Base-by-base conservation (phyloP, 2,888 invertebrate genomes). In the Celastrina argiolus region DNA sequence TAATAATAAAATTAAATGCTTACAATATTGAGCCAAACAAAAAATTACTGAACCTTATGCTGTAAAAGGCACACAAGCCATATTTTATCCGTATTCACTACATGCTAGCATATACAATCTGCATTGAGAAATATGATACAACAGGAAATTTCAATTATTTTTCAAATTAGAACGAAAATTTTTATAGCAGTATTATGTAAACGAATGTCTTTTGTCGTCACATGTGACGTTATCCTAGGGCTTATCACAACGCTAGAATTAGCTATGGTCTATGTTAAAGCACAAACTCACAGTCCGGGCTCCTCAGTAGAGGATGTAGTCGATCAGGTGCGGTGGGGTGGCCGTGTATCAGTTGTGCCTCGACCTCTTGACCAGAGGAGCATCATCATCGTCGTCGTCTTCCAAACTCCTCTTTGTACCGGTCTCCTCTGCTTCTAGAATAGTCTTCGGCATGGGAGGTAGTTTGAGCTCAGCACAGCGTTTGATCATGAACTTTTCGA, bases 401-500 rank as follows among this genome's bases (percentile, higher is more conserved):
- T 76, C 70, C 8, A 75, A 67, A 31, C 68, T 58, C 4, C 77
- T 70, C 73, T 80, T 77, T 67, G 14, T 67, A 16, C 63, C 63
- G 22, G 69, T 68, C 28, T 69, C 70, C 26, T 69, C 73, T 7
- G 68, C 72, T 69, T 59, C 70, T 5, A 82, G 77, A 34, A 85
- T 79, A 63, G 89, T 85, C 67, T 88, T 88, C 0, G 90, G 88
- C 1, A 92, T 84, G 3, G 82, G 72, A 0, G 90, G 87, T 26
- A 96, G 84, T 42, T 93, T 92, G 16, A 95, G 80, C 68, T 96
- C 95, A 71, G 92, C 90, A 80, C 95, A 95, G 45, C 94, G 93
- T 74, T 94, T 94, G 73, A 94, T 93, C 69, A 96, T 94, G 82
- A 93, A 95, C 73, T 93, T 93, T 74, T 95, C 93, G 70, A 97